Percentiles rank a stretch among this genome's conserved stretches.
phyloP scores from a whole-genome alignment of 2,113 vertebrate genomes.

The Silurus asotus region DNA sequence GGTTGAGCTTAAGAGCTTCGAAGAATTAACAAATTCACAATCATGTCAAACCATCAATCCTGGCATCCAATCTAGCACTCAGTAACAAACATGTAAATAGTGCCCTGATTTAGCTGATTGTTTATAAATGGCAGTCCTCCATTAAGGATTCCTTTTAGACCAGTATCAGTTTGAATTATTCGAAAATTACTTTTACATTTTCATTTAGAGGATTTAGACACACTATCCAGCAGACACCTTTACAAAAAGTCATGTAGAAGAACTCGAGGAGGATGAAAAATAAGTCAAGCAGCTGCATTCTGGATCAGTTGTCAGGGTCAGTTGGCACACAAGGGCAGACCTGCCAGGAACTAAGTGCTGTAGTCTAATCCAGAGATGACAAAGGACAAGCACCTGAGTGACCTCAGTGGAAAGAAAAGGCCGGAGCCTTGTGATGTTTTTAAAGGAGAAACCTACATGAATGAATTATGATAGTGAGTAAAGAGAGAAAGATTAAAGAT shows the following conservation, averaged over 20 bases:
- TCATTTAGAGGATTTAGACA: neutral
- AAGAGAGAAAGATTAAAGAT: neutral
- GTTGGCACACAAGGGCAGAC: neutral
- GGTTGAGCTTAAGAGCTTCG: neutral
- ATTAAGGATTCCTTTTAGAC: neutral
- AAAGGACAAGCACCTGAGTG: neutral
- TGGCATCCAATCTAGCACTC: neutral
- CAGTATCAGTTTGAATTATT: neutral
- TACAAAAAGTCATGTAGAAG: neutral
- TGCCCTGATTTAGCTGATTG: neutral
- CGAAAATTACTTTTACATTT: neutral
- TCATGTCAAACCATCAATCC: neutral
- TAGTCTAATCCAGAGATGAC: neutral
- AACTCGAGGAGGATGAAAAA: neutral
- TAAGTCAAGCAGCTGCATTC: neutral
- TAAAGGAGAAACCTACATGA: neutral
- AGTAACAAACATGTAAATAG: neutral
- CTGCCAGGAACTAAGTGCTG: neutral
- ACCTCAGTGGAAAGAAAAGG: neutral
- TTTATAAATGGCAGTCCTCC: neutral
- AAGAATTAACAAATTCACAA: neutral
- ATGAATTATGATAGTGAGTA: neutral
- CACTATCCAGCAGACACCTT: neutral
- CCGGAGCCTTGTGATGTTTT: neutral
- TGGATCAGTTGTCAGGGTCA: neutral